phyloP scores from a whole-genome alignment of 2,888 invertebrate genomes.

The Taenaris catops region DNA sequence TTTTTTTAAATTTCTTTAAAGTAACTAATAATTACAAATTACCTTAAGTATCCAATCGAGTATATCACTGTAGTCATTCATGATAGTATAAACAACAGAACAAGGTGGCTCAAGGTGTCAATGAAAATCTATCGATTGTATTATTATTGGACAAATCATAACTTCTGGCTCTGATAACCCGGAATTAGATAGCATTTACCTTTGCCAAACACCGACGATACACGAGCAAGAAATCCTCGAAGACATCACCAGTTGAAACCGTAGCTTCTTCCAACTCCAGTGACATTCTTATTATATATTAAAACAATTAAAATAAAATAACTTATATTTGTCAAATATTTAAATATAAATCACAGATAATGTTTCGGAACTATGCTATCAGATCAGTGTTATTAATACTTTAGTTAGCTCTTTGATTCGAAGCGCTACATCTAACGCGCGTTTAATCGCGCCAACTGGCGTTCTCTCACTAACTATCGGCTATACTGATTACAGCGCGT shows the following conservation, averaged over 20 bases:
- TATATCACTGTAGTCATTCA: constrained; percentile 47
- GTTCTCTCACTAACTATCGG: constrained; percentile 47
- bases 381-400: constrained; percentile 52
- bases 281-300: constrained; percentile 69
- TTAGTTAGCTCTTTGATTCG: too few relatives aligned
- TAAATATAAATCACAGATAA: constrained; percentile 56
- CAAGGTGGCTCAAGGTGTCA: constrained; percentile 17
- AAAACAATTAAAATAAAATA: constrained; percentile 35
- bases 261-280: constrained; percentile 82
- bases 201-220: constrained; percentile 84
- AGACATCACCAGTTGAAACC: constrained; percentile 83
- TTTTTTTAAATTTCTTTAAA: too few relatives aligned
- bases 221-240: constrained; percentile 86
- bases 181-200: constrained; percentile 80
- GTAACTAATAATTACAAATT: constrained; percentile 8
- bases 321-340: constrained; percentile 35
- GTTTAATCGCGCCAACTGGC: constrained; percentile 40
- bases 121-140: constrained; percentile 6
- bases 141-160: too few relatives aligned
- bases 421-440: constrained; percentile 30
- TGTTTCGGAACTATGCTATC: constrained; percentile 57
- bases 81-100: constrained; percentile 3
- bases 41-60: constrained; percentile 42
- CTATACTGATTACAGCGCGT: constrained; percentile 35
- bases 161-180: constrained; percentile 37